Conservation (phyloP, 2,888 invertebrate genomes). For the Hemistola chrysoprasaria region DNA sequence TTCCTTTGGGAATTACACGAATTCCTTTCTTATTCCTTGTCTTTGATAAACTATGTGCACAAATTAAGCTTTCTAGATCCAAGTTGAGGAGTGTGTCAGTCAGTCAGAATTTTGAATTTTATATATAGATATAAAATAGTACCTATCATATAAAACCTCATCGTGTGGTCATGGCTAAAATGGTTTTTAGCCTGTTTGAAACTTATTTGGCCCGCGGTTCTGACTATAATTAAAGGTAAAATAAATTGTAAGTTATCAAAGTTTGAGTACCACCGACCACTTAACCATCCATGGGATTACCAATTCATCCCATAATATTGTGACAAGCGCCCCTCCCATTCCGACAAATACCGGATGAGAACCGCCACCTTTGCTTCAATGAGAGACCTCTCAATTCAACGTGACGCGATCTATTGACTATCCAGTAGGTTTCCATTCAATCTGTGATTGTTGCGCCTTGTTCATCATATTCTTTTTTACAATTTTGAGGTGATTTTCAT, state of each 20-base stretch:
- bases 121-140: too few relatives aligned
- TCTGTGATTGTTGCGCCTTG: slow-evolving; percentile 12
- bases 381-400: slow-evolving; percentile 18
- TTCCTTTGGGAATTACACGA: too few relatives aligned
- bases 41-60: too few relatives aligned
- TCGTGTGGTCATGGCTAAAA: too few relatives aligned
- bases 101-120: too few relatives aligned
- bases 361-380: slow-evolving; percentile 20
- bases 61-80: too few relatives aligned
- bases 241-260: slow-evolving; percentile 2
- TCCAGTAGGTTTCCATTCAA: slow-evolving; percentile 18
- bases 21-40: too few relatives aligned
- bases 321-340: slow-evolving; percentile 43
- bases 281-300: slow-evolving; percentile 22
- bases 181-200: too few relatives aligned
- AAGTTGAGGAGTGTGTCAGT: too few relatives aligned
- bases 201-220: too few relatives aligned
- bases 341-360: slow-evolving; percentile 23
- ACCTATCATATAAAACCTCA: too few relatives aligned
- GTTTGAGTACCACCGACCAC: slow-evolving; percentile 21
- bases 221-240: too few relatives aligned
- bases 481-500: neutral
- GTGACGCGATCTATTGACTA: slow-evolving; percentile 21
- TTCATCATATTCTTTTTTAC: slow-evolving; percentile 1
- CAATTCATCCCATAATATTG: slow-evolving; percentile 48